Evolutionary conservation across 2,113 vertebrate species (phyloP).

Genomic region (Saccopteryx bilineata): DNA sequence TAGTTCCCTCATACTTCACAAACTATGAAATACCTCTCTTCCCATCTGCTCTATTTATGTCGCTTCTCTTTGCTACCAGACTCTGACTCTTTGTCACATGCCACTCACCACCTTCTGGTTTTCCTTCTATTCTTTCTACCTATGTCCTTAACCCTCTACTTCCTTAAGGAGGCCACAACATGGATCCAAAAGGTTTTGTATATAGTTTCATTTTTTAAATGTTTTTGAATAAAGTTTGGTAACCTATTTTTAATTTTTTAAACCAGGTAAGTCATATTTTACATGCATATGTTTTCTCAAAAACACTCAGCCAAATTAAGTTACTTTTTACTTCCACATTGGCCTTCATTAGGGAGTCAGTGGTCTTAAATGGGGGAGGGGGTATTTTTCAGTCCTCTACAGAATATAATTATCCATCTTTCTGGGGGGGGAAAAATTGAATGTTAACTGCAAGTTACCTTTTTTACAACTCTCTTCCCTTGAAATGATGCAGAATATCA

Average conservation of each 20-base stretch:
- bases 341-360: neutral
- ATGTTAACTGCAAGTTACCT: neutral
- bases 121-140: neutral
- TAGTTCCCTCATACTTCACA: neutral
- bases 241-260: slow-evolving; percentile 43
- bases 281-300: neutral
- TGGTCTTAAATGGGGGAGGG: neutral
- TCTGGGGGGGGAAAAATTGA: neutral
- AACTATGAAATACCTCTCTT: no score
- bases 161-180: neutral
- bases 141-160: neutral
- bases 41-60: neutral
- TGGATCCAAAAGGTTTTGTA: neutral
- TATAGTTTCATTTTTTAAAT: neutral
- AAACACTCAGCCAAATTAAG: neutral
- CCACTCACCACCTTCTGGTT: neutral
- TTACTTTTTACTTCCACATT: neutral
- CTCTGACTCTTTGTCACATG: neutral
- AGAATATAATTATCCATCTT: neutral
- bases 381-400: neutral
- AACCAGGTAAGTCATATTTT: slow-evolving; percentile 72
- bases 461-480: slow-evolving; percentile 6
- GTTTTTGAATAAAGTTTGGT: slow-evolving; percentile 3
- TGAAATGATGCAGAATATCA: slow-evolving; percentile 13
- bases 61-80: neutral